phyloP scores from a whole-genome alignment of 2,888 invertebrate species.

The Drosophila pseudotalamancana region DNA sequence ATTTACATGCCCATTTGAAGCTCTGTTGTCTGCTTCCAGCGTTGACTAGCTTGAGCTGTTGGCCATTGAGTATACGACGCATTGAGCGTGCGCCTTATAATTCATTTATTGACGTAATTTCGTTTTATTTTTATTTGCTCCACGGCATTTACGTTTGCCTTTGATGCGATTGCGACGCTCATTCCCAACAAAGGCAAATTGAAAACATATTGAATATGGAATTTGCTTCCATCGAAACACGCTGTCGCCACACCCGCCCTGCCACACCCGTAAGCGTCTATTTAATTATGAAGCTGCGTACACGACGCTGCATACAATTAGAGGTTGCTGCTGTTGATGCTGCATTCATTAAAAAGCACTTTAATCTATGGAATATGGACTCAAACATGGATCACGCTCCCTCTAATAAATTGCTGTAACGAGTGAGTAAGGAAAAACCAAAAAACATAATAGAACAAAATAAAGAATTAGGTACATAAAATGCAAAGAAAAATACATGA shows the following conservation, averaged over 20 bases:
- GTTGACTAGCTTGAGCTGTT: constrained; percentile 53
- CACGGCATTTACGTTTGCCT: constrained; percentile 61
- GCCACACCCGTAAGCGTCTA: constrained; percentile 8
- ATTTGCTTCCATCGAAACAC: constrained; percentile 23
- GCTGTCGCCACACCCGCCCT: background rate
- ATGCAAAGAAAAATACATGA: constrained; percentile 18
- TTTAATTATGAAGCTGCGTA: constrained; percentile 59
- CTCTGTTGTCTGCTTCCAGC: constrained; percentile 45
- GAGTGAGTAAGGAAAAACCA: constrained; percentile 29
- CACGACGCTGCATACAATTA: constrained; percentile 62
- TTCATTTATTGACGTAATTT: constrained; percentile 80
- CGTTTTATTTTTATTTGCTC: constrained; percentile 76
- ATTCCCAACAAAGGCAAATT: constrained; percentile 53
- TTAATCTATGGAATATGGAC: constrained; percentile 50
- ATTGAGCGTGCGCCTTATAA: constrained; percentile 68
- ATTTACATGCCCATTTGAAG: constrained; percentile 67
- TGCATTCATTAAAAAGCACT: constrained; percentile 73
- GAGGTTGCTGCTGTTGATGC: constrained; percentile 28
- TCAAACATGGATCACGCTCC: constrained; percentile 66
- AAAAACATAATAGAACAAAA: constrained; percentile 32
- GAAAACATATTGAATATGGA: constrained; percentile 76
- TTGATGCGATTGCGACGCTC: constrained; percentile 42
- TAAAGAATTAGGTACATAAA: background rate
- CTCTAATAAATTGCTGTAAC: constrained; percentile 67
- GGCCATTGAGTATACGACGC: constrained; percentile 57